These are phyloP conservation scores for Sialia sialis DNA, from an alignment of 2,113 vertebrate species.

Conservation along the genomic window DNA sequence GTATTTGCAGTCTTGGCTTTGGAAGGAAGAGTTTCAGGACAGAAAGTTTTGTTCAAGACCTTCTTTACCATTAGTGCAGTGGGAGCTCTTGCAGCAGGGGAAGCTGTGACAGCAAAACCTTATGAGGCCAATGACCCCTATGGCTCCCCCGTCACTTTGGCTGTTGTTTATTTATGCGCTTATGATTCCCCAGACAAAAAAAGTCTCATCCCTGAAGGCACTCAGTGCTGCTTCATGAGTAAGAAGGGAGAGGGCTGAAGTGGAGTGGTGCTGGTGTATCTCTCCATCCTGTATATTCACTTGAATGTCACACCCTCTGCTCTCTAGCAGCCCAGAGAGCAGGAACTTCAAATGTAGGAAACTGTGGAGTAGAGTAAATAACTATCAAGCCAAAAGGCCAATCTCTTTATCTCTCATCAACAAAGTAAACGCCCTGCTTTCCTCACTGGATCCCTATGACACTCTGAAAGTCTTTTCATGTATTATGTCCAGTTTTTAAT, in stretches of 20 bases:
- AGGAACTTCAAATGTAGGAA: neutral
- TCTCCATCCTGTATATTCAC: neutral
- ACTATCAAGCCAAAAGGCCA: neutral
- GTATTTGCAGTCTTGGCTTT: neutral
- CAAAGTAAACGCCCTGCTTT: neutral
- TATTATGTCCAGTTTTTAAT: neutral
- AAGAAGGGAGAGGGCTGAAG: slow-evolving; percentile 53
- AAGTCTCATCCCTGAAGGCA: neutral
- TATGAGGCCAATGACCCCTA: neutral
- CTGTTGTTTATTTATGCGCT: neutral
- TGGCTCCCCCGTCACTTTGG: neutral
- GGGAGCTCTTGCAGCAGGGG: neutral
- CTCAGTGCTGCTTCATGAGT: neutral
- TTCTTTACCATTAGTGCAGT: neutral
- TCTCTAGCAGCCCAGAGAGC: slow-evolving; percentile 36
- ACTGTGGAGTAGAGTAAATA: neutral
- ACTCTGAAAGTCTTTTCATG: neutral
- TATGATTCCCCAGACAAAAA: neutral
- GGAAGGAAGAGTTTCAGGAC: neutral
- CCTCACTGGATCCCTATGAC: neutral
- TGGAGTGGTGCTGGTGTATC: neutral
- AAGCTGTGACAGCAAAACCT: neutral
- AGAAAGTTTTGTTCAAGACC: neutral
- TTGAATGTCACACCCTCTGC: neutral
- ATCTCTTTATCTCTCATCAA: neutral